Conservation (phyloP, 2,797 vertebrate species). For the Pterois miles region DNA sequence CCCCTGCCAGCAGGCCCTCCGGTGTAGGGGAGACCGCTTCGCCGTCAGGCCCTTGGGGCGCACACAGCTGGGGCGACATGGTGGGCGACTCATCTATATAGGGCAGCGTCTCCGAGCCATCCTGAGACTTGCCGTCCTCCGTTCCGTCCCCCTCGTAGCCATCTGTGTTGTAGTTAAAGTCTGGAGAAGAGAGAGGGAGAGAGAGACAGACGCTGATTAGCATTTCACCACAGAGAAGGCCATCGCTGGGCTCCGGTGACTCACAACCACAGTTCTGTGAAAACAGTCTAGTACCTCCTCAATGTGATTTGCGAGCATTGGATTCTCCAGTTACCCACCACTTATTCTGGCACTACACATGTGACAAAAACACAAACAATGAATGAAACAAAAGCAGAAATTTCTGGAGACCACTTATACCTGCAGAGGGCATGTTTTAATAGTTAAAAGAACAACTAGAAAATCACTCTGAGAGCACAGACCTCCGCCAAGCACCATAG, state of each 20-base stretch:
- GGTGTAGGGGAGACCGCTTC: slow-evolving; percentile 87
- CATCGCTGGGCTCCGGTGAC: not conserved
- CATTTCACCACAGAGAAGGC: slow-evolving; percentile 12
- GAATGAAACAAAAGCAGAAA: not conserved
- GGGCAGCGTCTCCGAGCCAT: slow-evolving; percentile 96
- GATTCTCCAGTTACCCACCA: not conserved
- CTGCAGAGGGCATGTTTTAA: not conserved
- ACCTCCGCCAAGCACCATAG: no score
- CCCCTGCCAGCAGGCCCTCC: slow-evolving; percentile 87
- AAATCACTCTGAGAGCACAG: no score
- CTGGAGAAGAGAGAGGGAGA: slow-evolving; percentile 80
- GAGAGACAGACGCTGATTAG: slow-evolving; percentile 29
- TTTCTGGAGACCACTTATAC: not conserved
- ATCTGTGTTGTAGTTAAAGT: slow-evolving; percentile 97
- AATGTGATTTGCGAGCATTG: not conserved
- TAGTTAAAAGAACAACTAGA: not conserved
- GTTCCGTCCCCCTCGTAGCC: slow-evolving; percentile 93
- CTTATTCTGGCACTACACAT: not conserved
- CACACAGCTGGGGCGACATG: slow-evolving; percentile 96
- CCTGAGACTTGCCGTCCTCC: slow-evolving; percentile 94
- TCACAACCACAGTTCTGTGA: not conserved
- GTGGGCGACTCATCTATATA: slow-evolving; percentile 98
- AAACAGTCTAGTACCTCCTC: not conserved
- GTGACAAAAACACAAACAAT: not conserved
- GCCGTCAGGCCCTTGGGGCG: slow-evolving; percentile 86